Percentiles rank a stretch among this genome's conserved stretches.
phyloP scores from a whole-genome alignment of 2,888 invertebrate species.

The Scrobipalpa atriplicella region DNA sequence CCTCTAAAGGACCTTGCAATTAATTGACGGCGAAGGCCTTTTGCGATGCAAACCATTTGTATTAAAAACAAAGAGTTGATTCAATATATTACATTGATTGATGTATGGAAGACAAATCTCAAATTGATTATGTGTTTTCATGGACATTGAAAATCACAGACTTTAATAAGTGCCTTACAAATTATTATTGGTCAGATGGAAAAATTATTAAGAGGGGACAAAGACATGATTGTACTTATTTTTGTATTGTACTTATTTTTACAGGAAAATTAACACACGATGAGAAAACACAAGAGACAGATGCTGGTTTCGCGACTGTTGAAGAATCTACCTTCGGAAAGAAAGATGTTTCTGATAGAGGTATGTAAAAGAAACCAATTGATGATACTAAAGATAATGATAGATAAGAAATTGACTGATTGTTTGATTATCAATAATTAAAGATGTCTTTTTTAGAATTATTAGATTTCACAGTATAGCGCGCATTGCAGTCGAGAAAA shows the following conservation, averaged over 20 bases:
- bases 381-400: too few species aligned
- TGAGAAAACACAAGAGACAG: constrained; percentile 36
- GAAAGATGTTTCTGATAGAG: constrained; percentile 39
- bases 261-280: constrained; percentile 40
- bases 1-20: background rate
- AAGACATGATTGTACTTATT: background rate
- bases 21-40: background rate
- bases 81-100: too few species aligned
- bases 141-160: too few species aligned
- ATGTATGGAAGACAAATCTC: too few species aligned
- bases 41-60: background rate
- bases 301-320: constrained; percentile 52
- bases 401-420: too few species aligned
- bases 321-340: constrained; percentile 51
- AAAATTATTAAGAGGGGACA: background rate
- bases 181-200: background rate
- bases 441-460: too few species aligned
- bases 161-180: too few species aligned
- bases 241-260: background rate
- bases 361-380: constrained; percentile 31
- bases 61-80: too few species aligned
- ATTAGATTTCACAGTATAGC: too few species aligned
- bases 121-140: too few species aligned
- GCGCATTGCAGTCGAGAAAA: too few species aligned
- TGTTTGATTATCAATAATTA: too few species aligned